Percentiles rank a stretch among this genome's conserved stretches.
Evolutionary conservation across 2,113 vertebrate species (phyloP).

Genomic region (Malaclemys terrapin): DNA sequence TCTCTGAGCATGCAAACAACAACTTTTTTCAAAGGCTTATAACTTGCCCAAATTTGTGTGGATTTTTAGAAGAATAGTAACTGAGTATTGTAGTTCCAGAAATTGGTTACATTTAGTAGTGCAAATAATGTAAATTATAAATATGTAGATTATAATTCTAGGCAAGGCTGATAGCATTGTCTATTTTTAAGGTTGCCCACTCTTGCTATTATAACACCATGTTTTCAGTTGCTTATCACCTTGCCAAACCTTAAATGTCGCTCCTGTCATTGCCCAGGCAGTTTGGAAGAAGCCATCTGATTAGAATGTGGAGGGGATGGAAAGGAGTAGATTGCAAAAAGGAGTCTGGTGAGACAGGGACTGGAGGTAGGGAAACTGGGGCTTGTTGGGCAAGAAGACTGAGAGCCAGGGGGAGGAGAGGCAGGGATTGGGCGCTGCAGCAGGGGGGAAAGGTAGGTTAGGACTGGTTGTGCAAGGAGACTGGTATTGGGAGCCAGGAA

Average conservation of each 20-base stretch:
- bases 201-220: neutral
- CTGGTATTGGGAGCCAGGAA: neutral
- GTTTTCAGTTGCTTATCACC: neutral
- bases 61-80: neutral
- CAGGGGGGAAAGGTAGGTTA: neutral
- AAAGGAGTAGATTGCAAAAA: neutral
- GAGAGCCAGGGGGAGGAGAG: neutral
- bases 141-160: neutral
- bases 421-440: neutral
- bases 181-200: no score
- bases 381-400: neutral
- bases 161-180: neutral
- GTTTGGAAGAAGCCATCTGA: neutral
- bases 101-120: neutral
- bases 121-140: neutral
- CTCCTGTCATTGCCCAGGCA: neutral
- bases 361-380: neutral
- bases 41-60: no score
- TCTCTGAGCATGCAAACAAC: no score
- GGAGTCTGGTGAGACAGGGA: neutral
- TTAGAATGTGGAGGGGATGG: neutral
- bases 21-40: no score
- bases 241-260: neutral
- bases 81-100: neutral
- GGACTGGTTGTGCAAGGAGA: neutral